These are phyloP conservation scores for Polylopha cassiicola DNA, from an alignment of 2,888 invertebrate species.

Conservation along the genomic window DNA sequence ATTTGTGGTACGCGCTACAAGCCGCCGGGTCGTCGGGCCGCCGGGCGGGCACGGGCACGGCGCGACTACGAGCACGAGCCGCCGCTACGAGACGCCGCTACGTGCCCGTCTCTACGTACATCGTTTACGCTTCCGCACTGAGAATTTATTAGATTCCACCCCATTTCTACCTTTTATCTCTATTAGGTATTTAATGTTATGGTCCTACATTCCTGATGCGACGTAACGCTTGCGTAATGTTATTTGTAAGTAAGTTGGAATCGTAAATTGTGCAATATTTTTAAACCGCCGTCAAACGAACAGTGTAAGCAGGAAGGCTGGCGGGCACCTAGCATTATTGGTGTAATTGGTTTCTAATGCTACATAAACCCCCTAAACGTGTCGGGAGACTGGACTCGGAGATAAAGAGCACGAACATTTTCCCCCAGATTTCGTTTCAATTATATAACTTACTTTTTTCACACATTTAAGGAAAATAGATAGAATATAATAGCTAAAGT, in stretches of 20 bases:
- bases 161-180: slow-evolving; percentile 71
- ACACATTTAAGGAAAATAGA: slow-evolving; percentile 14
- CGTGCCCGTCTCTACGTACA: slow-evolving; percentile 69
- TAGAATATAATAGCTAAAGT: slow-evolving; percentile 17
- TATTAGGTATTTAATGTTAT: slow-evolving; percentile 60
- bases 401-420: slow-evolving; percentile 65
- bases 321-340: slow-evolving; percentile 48
- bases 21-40: slow-evolving; percentile 36
- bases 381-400: slow-evolving; percentile 69
- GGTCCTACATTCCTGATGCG: slow-evolving; percentile 41
- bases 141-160: slow-evolving; percentile 72
- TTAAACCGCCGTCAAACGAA: slow-evolving; percentile 3
- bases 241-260: slow-evolving; percentile 19
- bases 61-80: slow-evolving; percentile 35
- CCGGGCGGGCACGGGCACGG: slow-evolving; percentile 32
- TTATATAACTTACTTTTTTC: slow-evolving; percentile 33
- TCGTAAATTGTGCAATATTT: slow-evolving; percentile 8
- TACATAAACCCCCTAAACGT: slow-evolving; percentile 76
- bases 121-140: slow-evolving; percentile 71
- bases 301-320: slow-evolving; percentile 13
- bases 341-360: slow-evolving; percentile 78
- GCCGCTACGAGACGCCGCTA: slow-evolving; percentile 51
- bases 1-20: slow-evolving; percentile 64
- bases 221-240: slow-evolving; percentile 42
- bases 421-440: slow-evolving; percentile 39